Percentiles rank a stretch among this genome's conserved stretches.
These are phyloP conservation scores for Gambusia yucatana DNA, from an alignment of 2,797 vertebrate genomes.

Conservation along the genomic window DNA sequence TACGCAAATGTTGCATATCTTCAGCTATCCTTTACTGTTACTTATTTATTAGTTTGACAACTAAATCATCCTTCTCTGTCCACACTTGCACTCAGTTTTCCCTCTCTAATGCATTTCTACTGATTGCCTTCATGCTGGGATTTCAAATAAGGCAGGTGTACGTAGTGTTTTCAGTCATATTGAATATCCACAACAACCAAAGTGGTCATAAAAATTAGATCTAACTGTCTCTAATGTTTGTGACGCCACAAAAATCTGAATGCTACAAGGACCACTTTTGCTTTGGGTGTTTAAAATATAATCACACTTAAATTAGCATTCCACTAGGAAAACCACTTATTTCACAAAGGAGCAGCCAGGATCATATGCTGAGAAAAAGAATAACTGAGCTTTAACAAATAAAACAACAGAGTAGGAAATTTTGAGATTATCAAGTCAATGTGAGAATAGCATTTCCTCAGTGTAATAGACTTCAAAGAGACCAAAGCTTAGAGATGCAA, in stretches of 20 bases:
- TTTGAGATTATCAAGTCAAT: conserved; percentile 53
- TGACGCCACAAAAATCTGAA: conserved; percentile 38
- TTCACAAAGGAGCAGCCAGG: conserved; percentile 42
- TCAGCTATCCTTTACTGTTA: conserved; percentile 27
- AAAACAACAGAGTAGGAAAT: conserved; percentile 37
- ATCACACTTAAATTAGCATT: conserved; percentile 67
- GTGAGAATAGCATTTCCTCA: conserved; percentile 54
- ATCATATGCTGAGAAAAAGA: conserved; percentile 30
- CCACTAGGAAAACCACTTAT: conserved; percentile 67
- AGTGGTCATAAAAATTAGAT: conserved; percentile 22
- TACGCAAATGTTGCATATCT: conserved; percentile 17
- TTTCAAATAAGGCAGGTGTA: conserved; percentile 53
- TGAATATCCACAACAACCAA: conserved; percentile 7
- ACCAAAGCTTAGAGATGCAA: conserved; percentile 36
- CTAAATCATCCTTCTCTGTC: conserved; percentile 16
- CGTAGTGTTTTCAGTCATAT: conserved; percentile 11
- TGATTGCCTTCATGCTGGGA: conserved; percentile 50
- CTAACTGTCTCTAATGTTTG: conserved; percentile 30
- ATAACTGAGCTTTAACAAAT: conserved; percentile 32
- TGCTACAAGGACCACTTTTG: conserved; percentile 46
- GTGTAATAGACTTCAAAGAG: conserved; percentile 50
- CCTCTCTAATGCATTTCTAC: conserved; percentile 10
- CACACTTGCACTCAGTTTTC: conserved; percentile 23
- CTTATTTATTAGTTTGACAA: conserved; percentile 9
- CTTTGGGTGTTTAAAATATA: conserved; percentile 70